Percentiles rank a stretch among this genome's conserved stretches.
phyloP scores from a whole-genome alignment of 2,113 vertebrate species.

The Lathamus discolor region DNA sequence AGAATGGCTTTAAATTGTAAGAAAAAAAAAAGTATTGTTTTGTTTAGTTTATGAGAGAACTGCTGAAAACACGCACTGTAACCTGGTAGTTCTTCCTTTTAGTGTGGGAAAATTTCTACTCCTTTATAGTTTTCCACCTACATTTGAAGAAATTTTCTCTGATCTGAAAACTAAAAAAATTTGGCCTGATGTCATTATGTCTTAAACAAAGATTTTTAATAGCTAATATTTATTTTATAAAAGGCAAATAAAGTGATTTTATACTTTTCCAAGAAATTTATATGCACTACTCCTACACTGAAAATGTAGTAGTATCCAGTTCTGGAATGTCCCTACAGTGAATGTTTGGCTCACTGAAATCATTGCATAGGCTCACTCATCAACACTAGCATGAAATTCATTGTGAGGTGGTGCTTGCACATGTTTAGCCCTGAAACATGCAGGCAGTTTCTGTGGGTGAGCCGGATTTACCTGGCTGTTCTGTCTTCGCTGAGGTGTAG shows the following conservation, averaged over 20 bases:
- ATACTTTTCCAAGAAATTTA: not conserved
- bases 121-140: not conserved
- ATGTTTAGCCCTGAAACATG: not conserved
- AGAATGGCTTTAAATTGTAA: conserved; percentile 21
- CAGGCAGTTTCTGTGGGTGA: accelerated
- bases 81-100: not conserved
- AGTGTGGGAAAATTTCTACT: not conserved
- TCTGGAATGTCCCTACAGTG: not conserved
- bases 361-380: accelerated
- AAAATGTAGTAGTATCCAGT: accelerated
- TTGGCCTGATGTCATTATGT: not conserved
- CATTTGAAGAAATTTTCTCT: not conserved
- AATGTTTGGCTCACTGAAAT: not conserved
- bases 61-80: not conserved
- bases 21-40: not conserved
- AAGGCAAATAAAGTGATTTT: not conserved
- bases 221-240: not conserved
- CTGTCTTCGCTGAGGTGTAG: not conserved
- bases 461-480: not conserved
- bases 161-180: not conserved
- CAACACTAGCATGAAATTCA: accelerated
- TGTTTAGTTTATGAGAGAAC: not conserved
- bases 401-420: accelerated
- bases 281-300: not conserved
- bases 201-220: not conserved